Conservation (phyloP, 1,140 invertebrate species). For the Cyclina sinensis region DNA sequence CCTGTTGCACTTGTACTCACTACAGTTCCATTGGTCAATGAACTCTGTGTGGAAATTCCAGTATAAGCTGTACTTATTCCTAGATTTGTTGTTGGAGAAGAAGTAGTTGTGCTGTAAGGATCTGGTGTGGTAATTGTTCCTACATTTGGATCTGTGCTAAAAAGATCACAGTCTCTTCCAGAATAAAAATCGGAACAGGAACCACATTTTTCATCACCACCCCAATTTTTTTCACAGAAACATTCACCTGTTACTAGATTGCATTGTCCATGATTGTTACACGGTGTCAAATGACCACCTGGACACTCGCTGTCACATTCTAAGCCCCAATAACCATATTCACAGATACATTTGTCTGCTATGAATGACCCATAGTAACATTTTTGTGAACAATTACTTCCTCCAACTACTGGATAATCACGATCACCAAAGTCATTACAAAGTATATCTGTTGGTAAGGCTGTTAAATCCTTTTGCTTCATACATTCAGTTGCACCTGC, state of each 20-base stretch:
- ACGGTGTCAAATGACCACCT: conserved; percentile 39
- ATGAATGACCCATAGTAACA: conserved; percentile 51
- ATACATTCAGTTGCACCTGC: conserved; percentile 41
- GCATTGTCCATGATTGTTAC: conserved; percentile 62
- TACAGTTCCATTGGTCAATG: neutral
- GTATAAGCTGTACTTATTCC: neutral
- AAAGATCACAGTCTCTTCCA: conserved; percentile 44
- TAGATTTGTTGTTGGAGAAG: neutral
- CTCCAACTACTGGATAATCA: neutral
- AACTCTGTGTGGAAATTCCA: neutral
- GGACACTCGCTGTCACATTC: conserved; percentile 57
- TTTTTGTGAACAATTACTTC: conserved; percentile 31
- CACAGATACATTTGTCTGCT: conserved; percentile 38
- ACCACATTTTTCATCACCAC: conserved; percentile 26
- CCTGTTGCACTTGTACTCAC: neutral
- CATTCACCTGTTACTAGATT: conserved; percentile 48
- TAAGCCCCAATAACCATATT: conserved; percentile 34
- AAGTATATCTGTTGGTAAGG: neutral
- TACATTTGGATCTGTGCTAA: conserved; percentile 42
- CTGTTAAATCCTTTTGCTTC: conserved; percentile 16
- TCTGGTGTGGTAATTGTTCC: conserved; percentile 17
- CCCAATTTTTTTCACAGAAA: conserved; percentile 51
- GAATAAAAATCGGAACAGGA: conserved; percentile 43
- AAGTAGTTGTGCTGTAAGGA: conserved; percentile 2
- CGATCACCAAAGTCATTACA: conserved; percentile 45